Percentiles rank a stretch among this genome's conserved stretches.
These are phyloP conservation scores for Emydura subglobosa DNA, from an alignment of 2,113 vertebrate species.

Conservation along the genomic window DNA sequence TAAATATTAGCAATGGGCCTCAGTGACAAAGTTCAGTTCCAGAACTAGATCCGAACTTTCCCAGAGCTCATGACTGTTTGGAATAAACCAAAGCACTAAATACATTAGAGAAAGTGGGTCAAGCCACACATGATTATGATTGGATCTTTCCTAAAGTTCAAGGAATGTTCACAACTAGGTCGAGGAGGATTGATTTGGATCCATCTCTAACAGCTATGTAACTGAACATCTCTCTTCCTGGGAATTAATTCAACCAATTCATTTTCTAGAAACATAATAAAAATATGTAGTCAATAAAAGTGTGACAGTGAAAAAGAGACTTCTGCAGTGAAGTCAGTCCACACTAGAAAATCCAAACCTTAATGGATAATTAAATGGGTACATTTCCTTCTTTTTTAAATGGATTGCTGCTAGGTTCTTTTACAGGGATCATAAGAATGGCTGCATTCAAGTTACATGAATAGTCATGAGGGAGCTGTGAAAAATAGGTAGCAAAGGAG, in stretches of 20 bases:
- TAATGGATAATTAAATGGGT: not conserved
- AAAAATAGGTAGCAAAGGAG: not conserved
- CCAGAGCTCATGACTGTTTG: not conserved
- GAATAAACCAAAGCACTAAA: not conserved
- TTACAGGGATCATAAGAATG: not conserved
- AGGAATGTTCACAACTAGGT: not conserved
- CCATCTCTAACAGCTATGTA: not conserved
- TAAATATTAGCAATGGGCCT: not conserved
- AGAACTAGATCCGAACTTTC: not conserved
- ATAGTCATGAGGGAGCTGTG: not conserved
- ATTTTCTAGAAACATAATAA: not conserved
- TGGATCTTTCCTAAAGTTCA: not conserved
- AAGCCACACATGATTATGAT: not conserved
- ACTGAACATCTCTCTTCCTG: not conserved
- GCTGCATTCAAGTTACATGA: not conserved
- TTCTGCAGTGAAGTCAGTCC: not conserved
- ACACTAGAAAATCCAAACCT: not conserved
- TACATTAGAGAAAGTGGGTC: not conserved
- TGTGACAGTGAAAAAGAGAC: not conserved
- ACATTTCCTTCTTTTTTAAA: not conserved
- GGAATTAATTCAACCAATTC: not conserved
- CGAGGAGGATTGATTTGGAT: not conserved
- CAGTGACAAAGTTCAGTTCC: not conserved
- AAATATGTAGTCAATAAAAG: not conserved
- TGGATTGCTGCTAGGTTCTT: not conserved